phyloP scores from a whole-genome alignment of 2,113 vertebrate genomes.

The Pipra filicauda region DNA sequence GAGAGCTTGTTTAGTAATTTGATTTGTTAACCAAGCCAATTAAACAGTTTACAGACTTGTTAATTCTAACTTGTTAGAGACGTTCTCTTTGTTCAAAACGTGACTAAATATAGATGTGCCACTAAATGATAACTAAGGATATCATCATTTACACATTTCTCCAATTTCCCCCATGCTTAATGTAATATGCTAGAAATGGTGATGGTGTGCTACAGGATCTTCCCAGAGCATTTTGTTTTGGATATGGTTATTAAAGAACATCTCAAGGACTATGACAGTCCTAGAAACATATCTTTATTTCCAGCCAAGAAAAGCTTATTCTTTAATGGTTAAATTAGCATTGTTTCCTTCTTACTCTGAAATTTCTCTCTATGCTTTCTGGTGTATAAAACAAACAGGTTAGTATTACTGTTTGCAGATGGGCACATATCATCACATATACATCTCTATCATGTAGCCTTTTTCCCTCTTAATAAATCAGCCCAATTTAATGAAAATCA shows the following conservation, averaged over 20 bases:
- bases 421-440: neutral
- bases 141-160: neutral
- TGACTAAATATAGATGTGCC: neutral
- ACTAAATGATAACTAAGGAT: neutral
- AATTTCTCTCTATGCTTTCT: neutral
- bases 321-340: neutral
- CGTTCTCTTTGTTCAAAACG: neutral
- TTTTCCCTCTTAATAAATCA: neutral
- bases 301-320: neutral
- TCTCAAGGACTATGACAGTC: neutral
- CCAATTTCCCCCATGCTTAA: neutral
- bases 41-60: conserved; percentile 29
- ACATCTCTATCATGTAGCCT: neutral
- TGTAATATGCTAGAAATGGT: neutral
- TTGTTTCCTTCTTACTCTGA: neutral
- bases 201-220: neutral
- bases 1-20: conserved; percentile 28
- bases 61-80: neutral
- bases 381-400: neutral
- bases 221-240: neutral
- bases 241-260: neutral
- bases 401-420: neutral
- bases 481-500: neutral
- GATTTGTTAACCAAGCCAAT: conserved; percentile 52
- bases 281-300: neutral